Conservation (phyloP, 2,888 invertebrate genomes). For the Synanthedon tipuliformis region DNA sequence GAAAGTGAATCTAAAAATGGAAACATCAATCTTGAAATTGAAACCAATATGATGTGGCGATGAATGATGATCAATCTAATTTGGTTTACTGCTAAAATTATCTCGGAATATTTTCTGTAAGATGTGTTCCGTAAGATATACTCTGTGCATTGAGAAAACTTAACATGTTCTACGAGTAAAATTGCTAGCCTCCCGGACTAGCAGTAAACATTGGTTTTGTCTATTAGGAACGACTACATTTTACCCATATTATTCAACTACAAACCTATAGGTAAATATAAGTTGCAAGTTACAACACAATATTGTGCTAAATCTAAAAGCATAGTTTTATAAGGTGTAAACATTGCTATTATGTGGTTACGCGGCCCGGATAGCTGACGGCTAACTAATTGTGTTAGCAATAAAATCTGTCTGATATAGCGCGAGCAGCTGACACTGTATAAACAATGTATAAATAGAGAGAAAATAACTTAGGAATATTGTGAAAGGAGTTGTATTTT, state of each 20-base stretch:
- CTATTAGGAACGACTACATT: no score
- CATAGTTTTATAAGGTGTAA: slow-evolving; percentile 12
- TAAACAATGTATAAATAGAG: background rate
- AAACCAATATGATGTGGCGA: background rate
- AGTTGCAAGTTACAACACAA: no score
- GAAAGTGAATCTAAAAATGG: background rate
- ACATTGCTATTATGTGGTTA: slow-evolving; percentile 27
- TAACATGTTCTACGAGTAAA: no score
- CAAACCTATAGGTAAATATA: no score
- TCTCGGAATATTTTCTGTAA: background rate
- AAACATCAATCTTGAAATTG: background rate
- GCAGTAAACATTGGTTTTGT: no score
- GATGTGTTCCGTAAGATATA: no score
- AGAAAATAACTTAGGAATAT: background rate
- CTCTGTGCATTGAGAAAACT: no score
- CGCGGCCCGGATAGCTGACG: slow-evolving; percentile 21
- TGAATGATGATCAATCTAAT: background rate
- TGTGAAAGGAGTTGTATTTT: background rate
- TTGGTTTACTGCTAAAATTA: background rate
- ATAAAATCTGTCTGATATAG: slow-evolving; percentile 36
- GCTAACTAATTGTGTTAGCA: slow-evolving; percentile 24
- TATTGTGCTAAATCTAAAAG: background rate
- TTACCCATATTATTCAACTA: no score
- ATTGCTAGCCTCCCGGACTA: no score
- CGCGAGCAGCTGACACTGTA: slow-evolving; percentile 28